Evolutionary conservation across 2,797 vertebrate species (phyloP), one percentile per base, ranked within the genome.

Genomic region (Halcyon chelicuti): DNA sequence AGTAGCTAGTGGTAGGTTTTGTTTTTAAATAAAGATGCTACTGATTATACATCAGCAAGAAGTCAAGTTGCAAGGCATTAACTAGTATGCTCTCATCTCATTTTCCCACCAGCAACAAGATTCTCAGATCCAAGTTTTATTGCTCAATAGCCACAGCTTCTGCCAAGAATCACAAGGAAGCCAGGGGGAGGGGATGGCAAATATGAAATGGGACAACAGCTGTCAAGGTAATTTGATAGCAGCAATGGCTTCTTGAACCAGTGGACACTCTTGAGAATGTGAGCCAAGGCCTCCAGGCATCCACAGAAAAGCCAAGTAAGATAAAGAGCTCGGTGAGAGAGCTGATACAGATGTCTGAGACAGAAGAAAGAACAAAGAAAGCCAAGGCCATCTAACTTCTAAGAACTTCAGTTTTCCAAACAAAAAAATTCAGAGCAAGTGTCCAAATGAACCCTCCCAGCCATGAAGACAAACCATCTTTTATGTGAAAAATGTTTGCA

Each of bases 161-260:
- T 94, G 96, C 96, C 95, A 97, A 96, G 96, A 97, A 96, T 90
- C 95, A 97, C 96, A 97, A 96, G 74, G 81, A 86, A 97, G 66
- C 47, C 90, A 91, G 88, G 88, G 87, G 95, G 94, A 93, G 90
- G 94, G 90, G 90, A 96, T 90, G 86, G 93, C 94, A 97, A 96
- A 92, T 94, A 96, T 87, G 89, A 97, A 94, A 88, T 93, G 93
- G 89, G 92, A 96, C 94, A 97, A 97, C 95, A 96, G 88, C 95
- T 97, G 94, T 97, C 93, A 96, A 97, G 92, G 93, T 97, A 97
- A 97, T 93, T 93, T 86, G 94, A 97, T 96, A 96, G 94, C 92
- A 96, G 93, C 51, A n/a, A 94, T 95, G 88, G 87, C 94, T 95
- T 97, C 95, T 91, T 96, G 95, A 97, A 97, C 95, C 84, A 93